A percentile compares a stretch with the other conserved stretches of the same genome.
Conservation (phyloP, 1,140 invertebrate genomes). For the Oncopeltus fasciatus region DNA sequence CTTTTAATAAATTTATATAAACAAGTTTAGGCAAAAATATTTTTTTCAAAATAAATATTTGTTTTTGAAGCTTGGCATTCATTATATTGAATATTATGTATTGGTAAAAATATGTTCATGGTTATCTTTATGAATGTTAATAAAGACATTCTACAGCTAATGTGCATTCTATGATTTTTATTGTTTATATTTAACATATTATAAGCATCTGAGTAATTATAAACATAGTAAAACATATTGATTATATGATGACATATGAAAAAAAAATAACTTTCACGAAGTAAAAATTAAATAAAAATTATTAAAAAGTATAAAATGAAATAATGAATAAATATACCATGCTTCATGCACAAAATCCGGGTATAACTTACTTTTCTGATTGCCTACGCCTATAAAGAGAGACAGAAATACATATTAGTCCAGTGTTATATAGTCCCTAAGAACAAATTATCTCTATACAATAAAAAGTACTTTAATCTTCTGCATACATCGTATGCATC, state of each 20-base stretch:
- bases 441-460: conserved; percentile 4
- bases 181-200: background rate
- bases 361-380: conserved; percentile 20
- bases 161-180: background rate
- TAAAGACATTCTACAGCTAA: background rate
- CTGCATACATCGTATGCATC: background rate
- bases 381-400: conserved; percentile 21
- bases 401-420: conserved; percentile 20
- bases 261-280: background rate
- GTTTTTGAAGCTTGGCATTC: background rate
- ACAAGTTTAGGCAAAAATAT: conserved; percentile 2
- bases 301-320: too few relatives aligned
- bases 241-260: too few relatives aligned
- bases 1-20: background rate
- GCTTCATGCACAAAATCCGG: conserved; percentile 6
- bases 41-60: background rate
- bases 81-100: conserved; percentile 4
- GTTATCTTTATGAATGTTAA: background rate
- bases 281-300: too few relatives aligned
- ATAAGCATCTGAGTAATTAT: background rate
- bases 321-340: too few relatives aligned
- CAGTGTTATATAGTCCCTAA: conserved; percentile 6
- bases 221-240: background rate
- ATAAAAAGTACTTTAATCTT: background rate
- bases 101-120: background rate